Evolutionary conservation across 1,140 invertebrate species (phyloP), one percentile per base, ranked within the genome.

Genomic region (Sitobion miscanthi): DNA sequence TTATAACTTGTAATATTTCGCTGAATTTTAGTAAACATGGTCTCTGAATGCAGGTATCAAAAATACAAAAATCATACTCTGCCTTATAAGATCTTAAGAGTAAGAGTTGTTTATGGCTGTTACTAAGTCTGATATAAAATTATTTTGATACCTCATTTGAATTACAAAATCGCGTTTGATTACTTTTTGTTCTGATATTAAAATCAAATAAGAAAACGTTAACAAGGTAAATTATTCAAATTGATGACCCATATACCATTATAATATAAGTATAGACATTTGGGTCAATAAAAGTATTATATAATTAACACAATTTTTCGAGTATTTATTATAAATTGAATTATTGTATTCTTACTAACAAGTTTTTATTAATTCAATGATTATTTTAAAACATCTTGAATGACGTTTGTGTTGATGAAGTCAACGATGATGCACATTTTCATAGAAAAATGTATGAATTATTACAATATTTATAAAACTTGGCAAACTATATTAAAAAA

Each of bases 161-260:
- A 87, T 86, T n/a, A 86, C 9, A 30, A 88, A 35, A 21, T 52
- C 9, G 30, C 1, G 23, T 89, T 89, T 89, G 35, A 42, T 90
- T 57, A 90, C 2, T 42, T 42, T 90, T 9, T 90, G 11, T 90
- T 30, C 35, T 17, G 30, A 35, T 9, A 90, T 62, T 62, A 90
- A 42, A 38, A 62, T 90, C 21, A 62, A 57, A 42, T 90, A 38
- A 62, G 23, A 30, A 90, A 90, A 89, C 21, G 14, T 90, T 90
- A 25, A 90, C 57, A 90, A 90, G 88, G 88, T 90, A 90, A 62
- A 62, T 90, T 69, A 62, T 57, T 90, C 35, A 90, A 62, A 90
- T 30, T 38, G 5, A 49, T 77, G 49, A 88, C 30, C 23, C 89
- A 5, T 17, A 62, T 30, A 69, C 54, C 54, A 90, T 90, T 90